Evolutionary conservation across 2,797 vertebrate species (phyloP), one percentile per base, ranked within the genome.

Genomic region (Spheniscus humboldti): DNA sequence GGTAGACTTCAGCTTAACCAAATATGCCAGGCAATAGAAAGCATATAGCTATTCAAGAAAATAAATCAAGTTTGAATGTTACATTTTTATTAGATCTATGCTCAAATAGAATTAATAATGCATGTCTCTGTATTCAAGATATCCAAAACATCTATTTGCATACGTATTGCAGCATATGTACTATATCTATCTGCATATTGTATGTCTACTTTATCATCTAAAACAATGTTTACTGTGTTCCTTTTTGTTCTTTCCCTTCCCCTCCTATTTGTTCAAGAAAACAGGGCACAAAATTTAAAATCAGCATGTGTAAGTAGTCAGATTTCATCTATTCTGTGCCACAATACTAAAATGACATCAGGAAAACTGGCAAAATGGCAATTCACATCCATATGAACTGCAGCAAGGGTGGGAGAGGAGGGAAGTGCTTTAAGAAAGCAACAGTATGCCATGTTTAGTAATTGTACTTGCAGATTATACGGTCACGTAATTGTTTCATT

Each of bases 171-270:
- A 56, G 12, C 10, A 0, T 7, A 25, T 0, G 14, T 10, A 37
- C 18, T 43, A 2, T 10, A 75, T 12, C 50, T 59, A 57, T 4
- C 45, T 17, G 6, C 0, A 1, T 37, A 28, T 4, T 25, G 14
- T 24, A 23, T 4, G 71, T 18, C 33, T 67, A 48, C 22, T 87
- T 57, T 11, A 60, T 47, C 13, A 60, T 9, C 47, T 52, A 71
- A 50, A 79, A n/a, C 6, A 5, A 30, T 3, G 22, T 52, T 35
- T 82, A 66, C 20, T 30, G 23, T 0, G 0, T 3, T 60, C 10
- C 27, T 45, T 86, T 83, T 48, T 35, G 75, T 31, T 43, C 22
- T 31, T 67, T 43, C 48, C 50, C 5, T 68, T 62, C 8, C 8
- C 28, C 27, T 62, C 23, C 47, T 48, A 68, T 45, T 7, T 56